Conservation (phyloP, 2,797 vertebrate species). For the Chaetophractus vellerosus region DNA sequence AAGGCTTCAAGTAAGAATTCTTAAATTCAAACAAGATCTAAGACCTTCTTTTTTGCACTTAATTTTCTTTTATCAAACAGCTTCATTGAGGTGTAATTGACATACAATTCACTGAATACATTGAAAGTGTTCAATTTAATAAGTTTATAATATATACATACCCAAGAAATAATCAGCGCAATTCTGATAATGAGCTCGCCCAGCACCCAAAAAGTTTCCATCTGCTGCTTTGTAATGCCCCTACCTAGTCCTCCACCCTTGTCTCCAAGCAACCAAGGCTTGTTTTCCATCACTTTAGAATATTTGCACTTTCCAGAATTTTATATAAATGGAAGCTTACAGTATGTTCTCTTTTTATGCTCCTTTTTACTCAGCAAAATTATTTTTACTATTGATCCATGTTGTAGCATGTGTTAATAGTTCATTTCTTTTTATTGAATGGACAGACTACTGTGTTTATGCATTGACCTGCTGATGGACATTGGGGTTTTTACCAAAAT, state of each 20-base stretch:
- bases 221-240: neutral
- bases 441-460: neutral
- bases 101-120: neutral
- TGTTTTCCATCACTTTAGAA: conserved; percentile 21
- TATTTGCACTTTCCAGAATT: neutral
- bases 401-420: neutral
- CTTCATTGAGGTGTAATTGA: neutral
- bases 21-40: no score
- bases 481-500: neutral
- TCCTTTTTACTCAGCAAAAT: neutral
- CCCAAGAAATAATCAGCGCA: neutral
- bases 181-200: neutral
- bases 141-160: neutral
- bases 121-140: neutral
- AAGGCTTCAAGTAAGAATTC: neutral
- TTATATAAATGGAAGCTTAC: neutral
- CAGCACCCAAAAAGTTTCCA: neutral
- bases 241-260: neutral
- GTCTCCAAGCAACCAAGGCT: neutral
- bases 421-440: neutral
- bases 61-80: neutral
- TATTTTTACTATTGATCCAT: neutral
- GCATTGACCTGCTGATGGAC: neutral
- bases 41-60: conserved; percentile 5
- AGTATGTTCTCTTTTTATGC: neutral